These are phyloP conservation scores for Oenanthe melanoleuca DNA, from an alignment of 2,113 vertebrate species.

Conservation along the genomic window DNA sequence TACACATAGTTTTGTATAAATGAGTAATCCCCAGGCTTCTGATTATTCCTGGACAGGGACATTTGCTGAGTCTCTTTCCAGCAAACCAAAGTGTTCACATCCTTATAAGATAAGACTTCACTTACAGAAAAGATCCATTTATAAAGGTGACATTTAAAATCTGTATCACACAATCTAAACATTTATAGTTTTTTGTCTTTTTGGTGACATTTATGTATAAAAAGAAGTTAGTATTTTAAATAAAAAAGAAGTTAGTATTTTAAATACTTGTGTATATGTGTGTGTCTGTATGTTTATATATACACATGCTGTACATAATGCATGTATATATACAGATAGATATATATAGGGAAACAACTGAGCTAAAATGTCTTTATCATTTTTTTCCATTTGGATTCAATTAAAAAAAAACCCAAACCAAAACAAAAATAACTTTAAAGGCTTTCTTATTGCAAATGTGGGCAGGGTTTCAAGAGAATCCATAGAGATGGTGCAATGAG, in stretches of 20 bases:
- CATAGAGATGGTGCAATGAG: background rate
- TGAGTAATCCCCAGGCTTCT: background rate
- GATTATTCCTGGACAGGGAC: background rate
- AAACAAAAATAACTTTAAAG: constrained; percentile 20
- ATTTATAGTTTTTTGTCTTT: background rate
- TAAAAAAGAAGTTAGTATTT: background rate
- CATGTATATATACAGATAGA: background rate
- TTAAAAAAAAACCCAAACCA: background rate
- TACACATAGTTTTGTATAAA: background rate
- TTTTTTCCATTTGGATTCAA: constrained; percentile 1
- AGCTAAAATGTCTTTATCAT: background rate
- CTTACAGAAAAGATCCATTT: background rate
- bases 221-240: background rate
- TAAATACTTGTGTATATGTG: background rate
- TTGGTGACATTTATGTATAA: background rate
- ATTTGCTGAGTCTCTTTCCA: background rate
- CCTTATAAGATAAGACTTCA: background rate
- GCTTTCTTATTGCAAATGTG: background rate
- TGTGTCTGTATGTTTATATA: background rate
- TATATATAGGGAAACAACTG: background rate
- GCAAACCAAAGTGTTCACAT: background rate
- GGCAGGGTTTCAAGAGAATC: constrained; percentile 35
- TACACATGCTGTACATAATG: background rate
- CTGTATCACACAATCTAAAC: background rate
- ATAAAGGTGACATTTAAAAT: background rate